Base-by-base conservation (phyloP, 2,113 vertebrate genomes). In the Poecile atricapillus region DNA sequence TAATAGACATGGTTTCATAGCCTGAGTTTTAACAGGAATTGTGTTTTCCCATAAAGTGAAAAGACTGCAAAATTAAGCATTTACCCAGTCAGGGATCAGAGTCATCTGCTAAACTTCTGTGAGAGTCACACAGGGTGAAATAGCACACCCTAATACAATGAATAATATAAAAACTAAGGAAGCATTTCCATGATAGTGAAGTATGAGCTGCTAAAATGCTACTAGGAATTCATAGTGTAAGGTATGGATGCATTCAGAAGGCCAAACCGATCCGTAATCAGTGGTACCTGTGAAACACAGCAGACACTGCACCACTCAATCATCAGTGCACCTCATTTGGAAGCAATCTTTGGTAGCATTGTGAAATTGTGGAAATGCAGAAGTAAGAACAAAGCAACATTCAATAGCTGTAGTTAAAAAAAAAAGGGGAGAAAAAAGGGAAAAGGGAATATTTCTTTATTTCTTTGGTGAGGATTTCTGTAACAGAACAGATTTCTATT, bases 371-470 rank as follows among this genome's bases (percentile, higher is more conserved):
- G 30, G 30, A 85, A 92, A 65, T 31, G 19, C 10, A 93, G 35
- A 91, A 83, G 22, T 78, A 53, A 88, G 70, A 71, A 2, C 7
- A 67, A 50, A 88, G 30, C 11, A 41, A 74, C 30, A 39, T 65
- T 81, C 41, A 19, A 22, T 23, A 43, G 22, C 3, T 2, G 7
- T 13, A 55, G 30, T 22, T 4, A 6, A 13, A 12, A 20, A 22
- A 37, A 39, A 39, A 39, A 12, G 39, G 39, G 39, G 39, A 5
- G 12, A 39, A 39, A 46, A 19, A 47, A 63, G 17, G 22, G 16
- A 13, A 5, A 4, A 1, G 0, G 0, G 24, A 30, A 5, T 20
- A 41, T 55, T 86, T 62, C 8, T 39, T 77, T 70, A 8, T 75
- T 25, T 89, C 9, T 9, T 47, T 84, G 33, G 6, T 46, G 28